These are phyloP conservation scores for Hypselothyrea guttata DNA, from an alignment of 2,888 invertebrate species.

Conservation along the genomic window DNA sequence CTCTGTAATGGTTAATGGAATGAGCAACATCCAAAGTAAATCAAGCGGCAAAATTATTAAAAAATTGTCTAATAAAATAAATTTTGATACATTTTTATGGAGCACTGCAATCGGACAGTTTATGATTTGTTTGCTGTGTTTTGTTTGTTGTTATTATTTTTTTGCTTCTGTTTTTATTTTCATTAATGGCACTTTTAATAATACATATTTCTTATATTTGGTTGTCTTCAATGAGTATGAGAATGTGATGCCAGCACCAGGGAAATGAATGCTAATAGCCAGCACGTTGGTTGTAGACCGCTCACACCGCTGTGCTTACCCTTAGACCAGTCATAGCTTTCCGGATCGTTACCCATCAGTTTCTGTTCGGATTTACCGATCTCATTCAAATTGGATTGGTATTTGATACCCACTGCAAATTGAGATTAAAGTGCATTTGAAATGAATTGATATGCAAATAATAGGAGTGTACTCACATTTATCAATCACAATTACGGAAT, in stretches of 20 bases:
- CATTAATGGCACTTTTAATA: conserved; percentile 68
- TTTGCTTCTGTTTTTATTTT: conserved; percentile 16
- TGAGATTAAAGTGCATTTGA: conserved; percentile 5
- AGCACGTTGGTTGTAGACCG: conserved; percentile 11
- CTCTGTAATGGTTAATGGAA: neutral
- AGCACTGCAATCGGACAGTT: neutral
- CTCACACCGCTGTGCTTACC: conserved; percentile 60
- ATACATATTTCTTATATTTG: conserved; percentile 32
- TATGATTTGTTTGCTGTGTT: conserved; percentile 6
- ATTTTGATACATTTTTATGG: conserved; percentile 4
- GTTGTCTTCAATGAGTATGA: conserved; percentile 16
- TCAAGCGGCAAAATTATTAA: conserved; percentile 13
- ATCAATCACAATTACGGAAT: conserved; percentile 85
- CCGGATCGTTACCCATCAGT: conserved; percentile 82
- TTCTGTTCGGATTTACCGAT: conserved; percentile 92
- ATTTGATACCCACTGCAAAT: conserved; percentile 86
- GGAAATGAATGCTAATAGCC: conserved; percentile 32
- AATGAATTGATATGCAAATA: conserved; percentile 12
- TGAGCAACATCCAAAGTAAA: conserved; percentile 17
- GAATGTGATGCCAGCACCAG: conserved; percentile 37
- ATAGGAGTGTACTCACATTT: conserved; percentile 84
- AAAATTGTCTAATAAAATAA: conserved; percentile 26
- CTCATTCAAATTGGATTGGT: conserved; percentile 89
- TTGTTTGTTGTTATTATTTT: conserved; percentile 3
- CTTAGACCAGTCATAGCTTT: conserved; percentile 81